Base-by-base conservation (phyloP, 2,888 invertebrate species). In the Ferrisia virgata region DNA sequence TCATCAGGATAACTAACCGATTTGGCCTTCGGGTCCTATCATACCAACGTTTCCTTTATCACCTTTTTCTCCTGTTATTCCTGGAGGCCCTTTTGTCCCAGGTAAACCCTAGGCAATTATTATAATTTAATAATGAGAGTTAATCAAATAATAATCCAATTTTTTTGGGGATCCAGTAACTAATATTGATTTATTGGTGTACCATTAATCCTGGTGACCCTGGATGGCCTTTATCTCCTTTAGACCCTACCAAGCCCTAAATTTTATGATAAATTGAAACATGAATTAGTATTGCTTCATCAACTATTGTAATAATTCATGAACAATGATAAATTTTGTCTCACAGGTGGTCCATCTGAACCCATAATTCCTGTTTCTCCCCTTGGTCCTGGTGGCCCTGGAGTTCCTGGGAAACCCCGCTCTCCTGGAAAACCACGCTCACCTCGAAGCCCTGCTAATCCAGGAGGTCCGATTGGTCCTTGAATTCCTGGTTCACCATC, bases 201-300 rank as follows among this genome's bases (percentile, higher is more conserved):
- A 89, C 89, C 88, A 94, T 91, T 47, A 93, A 89, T 79, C 94
- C 94, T 72, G 92, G 90, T 11, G 92, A 90, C 43, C 94, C 94
- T 64, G 92, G 90, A 87, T 93, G 93, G 72, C 94, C 94, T 89
- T 93, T 94, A 85, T 91, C 91, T 85, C 94, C 94, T 89, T 91
- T 91, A 8, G 89, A 89, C 79, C 94, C 94, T 87, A 92, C 90
- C 8, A 91, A 90, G 64, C 94, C 94, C 93, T 93, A 86, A 79
- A 86, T 86, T 47, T 72, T n/a, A 84, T 43, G 18, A 47, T 81
- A n/a, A 31, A 11, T 25, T 25, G 25, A 82, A 80, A 43, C 6
- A n/a, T 53, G 53, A 53, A 36, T 31, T 18, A 82, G 58, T 40
- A 36, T 11, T n/a, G 40, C 81, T 31, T 53, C 4, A 13, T 79